phyloP scores from a whole-genome alignment of 2,888 invertebrate genomes.

The Halocaridina rubra region DNA sequence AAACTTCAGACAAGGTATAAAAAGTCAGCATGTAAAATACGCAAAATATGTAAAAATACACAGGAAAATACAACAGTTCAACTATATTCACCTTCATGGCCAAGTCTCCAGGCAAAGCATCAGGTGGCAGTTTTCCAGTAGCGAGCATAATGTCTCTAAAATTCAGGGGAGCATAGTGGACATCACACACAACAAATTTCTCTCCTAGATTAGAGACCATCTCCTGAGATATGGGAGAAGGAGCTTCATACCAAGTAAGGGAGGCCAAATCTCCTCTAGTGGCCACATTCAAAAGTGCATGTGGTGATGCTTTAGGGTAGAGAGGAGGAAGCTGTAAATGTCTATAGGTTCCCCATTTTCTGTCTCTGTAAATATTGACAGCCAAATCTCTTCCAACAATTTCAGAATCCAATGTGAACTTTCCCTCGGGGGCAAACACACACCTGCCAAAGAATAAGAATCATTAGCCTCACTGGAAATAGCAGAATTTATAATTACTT shows the following conservation, averaged over 20 bases:
- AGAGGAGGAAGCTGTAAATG: slow-evolving; percentile 76
- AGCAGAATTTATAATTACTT: no score
- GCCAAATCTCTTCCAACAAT: slow-evolving; percentile 76
- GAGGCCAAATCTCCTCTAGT: slow-evolving; percentile 94
- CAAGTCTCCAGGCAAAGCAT: slow-evolving; percentile 91
- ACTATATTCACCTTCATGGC: slow-evolving; percentile 74
- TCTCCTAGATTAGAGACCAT: slow-evolving; percentile 52
- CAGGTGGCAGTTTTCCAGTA: slow-evolving; percentile 95
- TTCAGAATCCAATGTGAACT: neutral
- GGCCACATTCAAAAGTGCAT: slow-evolving; percentile 94
- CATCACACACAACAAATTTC: slow-evolving; percentile 76
- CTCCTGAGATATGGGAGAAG: slow-evolving; percentile 75
- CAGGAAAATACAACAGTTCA: neutral
- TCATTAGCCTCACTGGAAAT: no score
- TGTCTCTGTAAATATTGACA: slow-evolving; percentile 85
- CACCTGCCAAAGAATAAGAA: slow-evolving; percentile 27
- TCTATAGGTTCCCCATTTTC: slow-evolving; percentile 87
- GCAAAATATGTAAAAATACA: no score
- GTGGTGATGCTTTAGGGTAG: slow-evolving; percentile 75
- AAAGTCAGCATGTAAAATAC: no score
- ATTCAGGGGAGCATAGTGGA: slow-evolving; percentile 94
- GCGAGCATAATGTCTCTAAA: slow-evolving; percentile 99
- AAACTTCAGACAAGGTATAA: no score
- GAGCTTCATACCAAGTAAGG: slow-evolving; percentile 92
- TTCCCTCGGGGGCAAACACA: slow-evolving; percentile 33